Conservation (phyloP, 1,140 invertebrate species). For the Drosophila asahinai region DNA sequence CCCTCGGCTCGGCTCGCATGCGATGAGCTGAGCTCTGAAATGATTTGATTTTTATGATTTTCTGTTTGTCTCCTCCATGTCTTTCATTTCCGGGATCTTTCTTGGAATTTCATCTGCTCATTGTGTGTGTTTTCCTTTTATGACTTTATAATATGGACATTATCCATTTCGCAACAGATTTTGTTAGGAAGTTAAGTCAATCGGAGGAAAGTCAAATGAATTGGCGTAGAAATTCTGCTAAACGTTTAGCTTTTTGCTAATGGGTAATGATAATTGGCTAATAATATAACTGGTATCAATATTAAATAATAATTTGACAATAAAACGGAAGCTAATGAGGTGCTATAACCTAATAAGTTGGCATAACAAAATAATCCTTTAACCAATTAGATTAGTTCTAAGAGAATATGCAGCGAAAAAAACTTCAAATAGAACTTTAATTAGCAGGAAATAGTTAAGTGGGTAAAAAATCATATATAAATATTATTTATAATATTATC, state of each 20-base stretch:
- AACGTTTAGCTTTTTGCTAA: not conserved
- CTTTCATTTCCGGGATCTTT: slow-evolving; percentile 39
- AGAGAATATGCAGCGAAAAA: no score
- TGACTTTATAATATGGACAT: slow-evolving; percentile 49
- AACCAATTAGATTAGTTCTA: no score
- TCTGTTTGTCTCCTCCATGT: slow-evolving; percentile 34
- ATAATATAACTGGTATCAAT: not conserved
- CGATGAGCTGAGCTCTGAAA: slow-evolving; percentile 28
- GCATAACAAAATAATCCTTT: no score
- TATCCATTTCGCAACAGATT: slow-evolving; percentile 2
- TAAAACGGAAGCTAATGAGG: not conserved
- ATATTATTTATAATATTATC: no score
- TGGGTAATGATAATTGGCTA: not conserved
- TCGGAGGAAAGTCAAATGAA: slow-evolving; percentile 1
- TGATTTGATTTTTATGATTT: slow-evolving; percentile 73
- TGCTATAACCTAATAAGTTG: no score
- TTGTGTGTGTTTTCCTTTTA: slow-evolving; percentile 33
- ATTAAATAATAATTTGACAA: not conserved
- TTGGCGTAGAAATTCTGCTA: not conserved
- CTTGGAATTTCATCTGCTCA: slow-evolving; percentile 15
- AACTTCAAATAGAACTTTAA: no score
- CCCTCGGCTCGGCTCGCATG: slow-evolving; percentile 3
- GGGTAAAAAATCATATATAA: no score
- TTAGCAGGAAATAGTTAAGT: no score
- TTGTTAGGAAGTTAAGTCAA: slow-evolving; percentile 1